These are phyloP conservation scores for Ascaphus truei DNA, from an alignment of 2,113 vertebrate genomes.

Conservation along the genomic window DNA sequence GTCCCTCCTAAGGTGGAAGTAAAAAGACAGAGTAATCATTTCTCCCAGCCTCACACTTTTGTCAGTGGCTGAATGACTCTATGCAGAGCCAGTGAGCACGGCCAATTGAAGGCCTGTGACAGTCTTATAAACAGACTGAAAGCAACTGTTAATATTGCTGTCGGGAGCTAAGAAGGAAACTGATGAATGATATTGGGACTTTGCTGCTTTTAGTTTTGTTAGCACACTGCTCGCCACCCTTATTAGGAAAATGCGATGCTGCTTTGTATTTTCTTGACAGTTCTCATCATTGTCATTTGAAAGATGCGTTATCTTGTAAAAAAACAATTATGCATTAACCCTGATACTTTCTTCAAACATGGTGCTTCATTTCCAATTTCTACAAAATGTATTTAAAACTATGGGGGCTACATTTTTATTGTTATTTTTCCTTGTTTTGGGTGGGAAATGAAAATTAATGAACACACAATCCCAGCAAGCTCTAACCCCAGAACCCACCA, in stretches of 20 bases:
- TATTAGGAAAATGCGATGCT: conserved; percentile 64
- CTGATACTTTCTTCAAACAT: too few species aligned
- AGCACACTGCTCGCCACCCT: conserved; percentile 51
- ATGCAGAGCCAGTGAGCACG: conserved; percentile 58
- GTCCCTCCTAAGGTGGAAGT: conserved; percentile 2
- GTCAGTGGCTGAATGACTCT: conserved; percentile 49
- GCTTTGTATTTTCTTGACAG: conserved; percentile 50
- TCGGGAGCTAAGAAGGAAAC: conserved; percentile 66
- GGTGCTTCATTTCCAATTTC: too few species aligned
- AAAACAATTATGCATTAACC: too few species aligned
- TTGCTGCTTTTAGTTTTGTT: conserved; percentile 50
- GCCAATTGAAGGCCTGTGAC: conserved; percentile 64
- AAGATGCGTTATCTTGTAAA: too few species aligned
- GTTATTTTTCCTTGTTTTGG: too few species aligned
- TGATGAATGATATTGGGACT: conserved; percentile 68
- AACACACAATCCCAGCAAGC: too few species aligned
- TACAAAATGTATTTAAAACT: too few species aligned
- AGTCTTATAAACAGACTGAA: conserved; percentile 67
- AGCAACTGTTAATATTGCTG: conserved; percentile 72
- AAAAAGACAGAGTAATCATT: conserved; percentile 36
- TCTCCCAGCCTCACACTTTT: conserved; percentile 51
- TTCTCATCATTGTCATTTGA: conserved; percentile 52
- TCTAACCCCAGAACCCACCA: too few species aligned
- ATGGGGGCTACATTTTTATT: too few species aligned
- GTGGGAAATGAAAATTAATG: too few species aligned